Conservation (phyloP, 2,888 invertebrate genomes). For the Drosophila siamana region DNA sequence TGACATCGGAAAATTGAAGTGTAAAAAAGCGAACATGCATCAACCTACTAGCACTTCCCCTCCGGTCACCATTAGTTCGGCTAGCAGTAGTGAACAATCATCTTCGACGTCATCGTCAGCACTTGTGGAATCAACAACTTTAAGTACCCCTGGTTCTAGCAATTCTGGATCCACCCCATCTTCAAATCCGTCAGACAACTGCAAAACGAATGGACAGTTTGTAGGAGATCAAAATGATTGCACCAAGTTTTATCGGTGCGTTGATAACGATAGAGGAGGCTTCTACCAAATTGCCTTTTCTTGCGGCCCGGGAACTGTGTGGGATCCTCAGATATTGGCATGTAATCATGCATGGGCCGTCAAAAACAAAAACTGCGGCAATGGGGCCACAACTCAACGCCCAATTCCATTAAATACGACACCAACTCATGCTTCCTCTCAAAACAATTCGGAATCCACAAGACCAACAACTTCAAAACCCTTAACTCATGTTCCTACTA, state of each 20-base stretch:
- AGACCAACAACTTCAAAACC: constrained; percentile 21
- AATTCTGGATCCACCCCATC: constrained; percentile 17
- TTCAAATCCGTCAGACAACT: constrained; percentile 65
- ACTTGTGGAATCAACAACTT: constrained; percentile 37
- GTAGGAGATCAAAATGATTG: constrained; percentile 86
- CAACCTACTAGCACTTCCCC: constrained; percentile 32
- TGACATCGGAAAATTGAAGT: constrained; percentile 69
- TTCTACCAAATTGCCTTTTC: constrained; percentile 86
- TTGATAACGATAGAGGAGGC: constrained; percentile 85
- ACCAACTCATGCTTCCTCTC: constrained; percentile 13
- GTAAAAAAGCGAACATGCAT: constrained; percentile 54
- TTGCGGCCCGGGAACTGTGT: constrained; percentile 87
- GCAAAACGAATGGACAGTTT: constrained; percentile 82
- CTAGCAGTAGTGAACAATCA: constrained; percentile 32
- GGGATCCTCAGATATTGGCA: constrained; percentile 87
- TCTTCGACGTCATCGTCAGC: constrained; percentile 34
- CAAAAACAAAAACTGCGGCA: constrained; percentile 70
- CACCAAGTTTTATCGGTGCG: constrained; percentile 88
- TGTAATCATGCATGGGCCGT: constrained; percentile 86
- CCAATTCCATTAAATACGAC: constrained; percentile 45
- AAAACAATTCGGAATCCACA: constrained; percentile 26
- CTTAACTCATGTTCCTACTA: constrained; percentile 8
- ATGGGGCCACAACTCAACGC: constrained; percentile 40
- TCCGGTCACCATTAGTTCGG: constrained; percentile 15
- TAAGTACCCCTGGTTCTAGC: constrained; percentile 46